phyloP scores from a whole-genome alignment of 2,113 vertebrate species.

The Limnothrissa miodon region DNA sequence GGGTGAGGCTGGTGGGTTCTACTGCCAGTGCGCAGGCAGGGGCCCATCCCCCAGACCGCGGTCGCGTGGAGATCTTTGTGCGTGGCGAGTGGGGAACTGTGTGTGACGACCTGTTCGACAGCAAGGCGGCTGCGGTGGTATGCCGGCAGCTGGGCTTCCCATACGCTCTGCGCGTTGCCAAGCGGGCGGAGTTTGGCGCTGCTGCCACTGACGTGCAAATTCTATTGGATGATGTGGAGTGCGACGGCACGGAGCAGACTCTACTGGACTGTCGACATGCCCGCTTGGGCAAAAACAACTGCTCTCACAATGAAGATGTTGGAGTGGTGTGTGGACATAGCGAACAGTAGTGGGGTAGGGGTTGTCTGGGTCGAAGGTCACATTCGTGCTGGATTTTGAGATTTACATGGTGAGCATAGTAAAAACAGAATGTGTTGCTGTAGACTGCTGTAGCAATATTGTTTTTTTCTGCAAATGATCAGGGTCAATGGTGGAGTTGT shows the following conservation, averaged over 20 bases:
- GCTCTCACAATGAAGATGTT: slow-evolving; percentile 62
- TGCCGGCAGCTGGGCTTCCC: slow-evolving; percentile 70
- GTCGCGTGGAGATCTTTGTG: slow-evolving; percentile 67
- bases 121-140: slow-evolving; percentile 60
- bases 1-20: slow-evolving; percentile 63
- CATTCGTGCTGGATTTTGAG: not conserved
- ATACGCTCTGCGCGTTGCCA: slow-evolving; percentile 53
- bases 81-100: slow-evolving; percentile 69
- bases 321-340: slow-evolving; percentile 65
- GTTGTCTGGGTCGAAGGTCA: not conserved
- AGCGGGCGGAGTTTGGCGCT: slow-evolving; percentile 58
- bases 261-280: slow-evolving; percentile 67
- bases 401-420: not conserved
- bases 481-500: not conserved
- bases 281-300: slow-evolving; percentile 67
- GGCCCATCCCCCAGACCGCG: slow-evolving; percentile 51
- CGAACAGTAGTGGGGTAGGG: not conserved
- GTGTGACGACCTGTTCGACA: slow-evolving; percentile 66
- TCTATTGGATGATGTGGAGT: slow-evolving; percentile 69
- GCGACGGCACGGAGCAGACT: slow-evolving; percentile 63
- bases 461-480: not conserved
- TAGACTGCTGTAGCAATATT: not conserved
- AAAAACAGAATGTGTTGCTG: not conserved
- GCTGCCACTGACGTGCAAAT: slow-evolving; percentile 55
- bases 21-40: slow-evolving; percentile 27